Conservation (phyloP, 2,888 invertebrate genomes). For the Ectropis crepuscularia region DNA sequence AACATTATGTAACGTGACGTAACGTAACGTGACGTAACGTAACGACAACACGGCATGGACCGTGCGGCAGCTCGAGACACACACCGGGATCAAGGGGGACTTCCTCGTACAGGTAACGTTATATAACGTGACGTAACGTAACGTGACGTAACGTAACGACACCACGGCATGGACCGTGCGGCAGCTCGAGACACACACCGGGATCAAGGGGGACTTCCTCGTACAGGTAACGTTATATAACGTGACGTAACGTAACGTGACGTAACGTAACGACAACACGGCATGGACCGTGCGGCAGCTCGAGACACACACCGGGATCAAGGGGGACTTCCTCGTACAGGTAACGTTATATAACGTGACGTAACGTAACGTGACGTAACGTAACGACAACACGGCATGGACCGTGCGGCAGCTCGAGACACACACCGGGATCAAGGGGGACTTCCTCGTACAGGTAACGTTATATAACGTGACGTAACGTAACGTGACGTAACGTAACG, state of each 20-base stretch:
- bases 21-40: conserved; percentile 74
- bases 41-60: conserved; percentile 90
- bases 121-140: too few relatives aligned
- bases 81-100: conserved; percentile 94
- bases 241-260: too few relatives aligned
- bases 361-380: conserved; percentile 96
- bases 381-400: conserved; percentile 95
- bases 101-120: conserved; percentile 87
- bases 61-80: conserved; percentile 94
- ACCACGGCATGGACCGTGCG: conserved; percentile 94
- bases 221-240: too few relatives aligned
- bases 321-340: conserved; percentile 93
- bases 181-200: conserved; percentile 95
- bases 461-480: too few relatives aligned
- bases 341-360: too few relatives aligned
- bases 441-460: too few relatives aligned
- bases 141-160: conserved; percentile 80
- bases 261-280: conserved; percentile 97
- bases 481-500: conserved; percentile 97
- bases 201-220: conserved; percentile 94
- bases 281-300: conserved; percentile 95
- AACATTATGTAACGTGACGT: neutral
- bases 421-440: conserved; percentile 95
- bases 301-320: conserved; percentile 95
- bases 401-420: conserved; percentile 94